Evolutionary conservation across 2,888 invertebrate genomes (phyloP).

Genomic region (Zele albiditarsus): DNA sequence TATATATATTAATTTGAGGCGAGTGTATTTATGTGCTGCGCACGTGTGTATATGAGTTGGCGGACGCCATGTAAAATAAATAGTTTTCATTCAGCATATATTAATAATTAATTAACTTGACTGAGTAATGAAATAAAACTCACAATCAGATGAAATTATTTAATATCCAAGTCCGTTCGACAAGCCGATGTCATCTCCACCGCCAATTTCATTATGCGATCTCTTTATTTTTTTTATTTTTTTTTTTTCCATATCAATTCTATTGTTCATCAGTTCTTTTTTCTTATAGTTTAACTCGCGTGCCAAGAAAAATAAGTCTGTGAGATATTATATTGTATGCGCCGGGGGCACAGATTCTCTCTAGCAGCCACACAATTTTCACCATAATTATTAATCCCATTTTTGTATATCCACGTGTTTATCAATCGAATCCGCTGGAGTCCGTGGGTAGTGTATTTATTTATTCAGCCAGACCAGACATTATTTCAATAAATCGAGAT

Average conservation of each 20-base stretch:
- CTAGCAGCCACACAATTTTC: not conserved
- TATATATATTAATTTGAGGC: slow-evolving; percentile 35
- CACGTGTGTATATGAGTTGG: slow-evolving; percentile 11
- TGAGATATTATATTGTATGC: slow-evolving; percentile 9
- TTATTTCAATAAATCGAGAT: slow-evolving; percentile 2
- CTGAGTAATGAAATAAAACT: not conserved
- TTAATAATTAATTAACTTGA: slow-evolving; percentile 1
- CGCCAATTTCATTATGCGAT: slow-evolving; percentile 37
- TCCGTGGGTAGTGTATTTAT: not conserved
- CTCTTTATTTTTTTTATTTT: slow-evolving; percentile 36
- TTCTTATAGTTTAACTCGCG: slow-evolving; percentile 28
- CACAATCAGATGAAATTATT: not conserved
- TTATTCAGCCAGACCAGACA: slow-evolving; percentile 13
- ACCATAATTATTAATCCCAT: not conserved
- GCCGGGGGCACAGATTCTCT: not conserved
- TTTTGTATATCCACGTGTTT: slow-evolving; percentile 11
- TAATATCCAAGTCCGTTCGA: not conserved
- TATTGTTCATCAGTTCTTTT: not conserved
- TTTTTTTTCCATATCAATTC: not conserved
- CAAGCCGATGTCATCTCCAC: slow-evolving; percentile 3
- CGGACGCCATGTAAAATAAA: not conserved
- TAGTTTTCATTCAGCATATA: slow-evolving; percentile 2
- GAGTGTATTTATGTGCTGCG: slow-evolving; percentile 26
- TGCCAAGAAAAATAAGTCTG: slow-evolving; percentile 36
- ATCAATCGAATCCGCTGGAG: not conserved